A percentile compares a stretch with the other conserved stretches of the same genome.
These are phyloP conservation scores for Catharus bicknelli DNA, from an alignment of 2,113 vertebrate species.

Conservation along the genomic window DNA sequence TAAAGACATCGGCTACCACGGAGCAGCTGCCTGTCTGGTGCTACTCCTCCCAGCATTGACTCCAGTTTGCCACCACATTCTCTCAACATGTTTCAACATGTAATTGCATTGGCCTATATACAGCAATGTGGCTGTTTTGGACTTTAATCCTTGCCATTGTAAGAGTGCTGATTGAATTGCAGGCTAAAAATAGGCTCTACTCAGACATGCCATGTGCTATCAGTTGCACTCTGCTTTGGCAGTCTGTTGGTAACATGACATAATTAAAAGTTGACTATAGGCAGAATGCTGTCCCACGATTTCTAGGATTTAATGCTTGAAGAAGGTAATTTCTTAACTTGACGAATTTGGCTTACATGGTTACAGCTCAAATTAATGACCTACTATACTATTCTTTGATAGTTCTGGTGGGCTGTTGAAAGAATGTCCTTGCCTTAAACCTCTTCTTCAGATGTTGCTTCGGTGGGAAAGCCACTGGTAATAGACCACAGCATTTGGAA, in stretches of 20 bases:
- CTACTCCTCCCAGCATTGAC: neutral
- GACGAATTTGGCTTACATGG: neutral
- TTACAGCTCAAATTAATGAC: neutral
- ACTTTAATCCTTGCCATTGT: slow-evolving; percentile 13
- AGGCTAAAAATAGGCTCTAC: slow-evolving; percentile 44
- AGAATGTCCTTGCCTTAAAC: neutral
- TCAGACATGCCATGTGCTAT: neutral
- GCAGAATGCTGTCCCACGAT: neutral
- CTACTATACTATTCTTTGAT: neutral
- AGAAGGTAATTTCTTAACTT: neutral
- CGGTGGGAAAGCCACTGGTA: slow-evolving; percentile 5
- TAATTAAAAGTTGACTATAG: slow-evolving; percentile 21
- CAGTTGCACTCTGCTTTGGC: neutral
- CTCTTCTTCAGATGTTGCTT: neutral
- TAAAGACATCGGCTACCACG: rapidly evolving
- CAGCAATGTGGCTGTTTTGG: neutral
- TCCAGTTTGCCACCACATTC: neutral
- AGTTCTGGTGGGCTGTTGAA: neutral
- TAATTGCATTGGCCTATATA: neutral
- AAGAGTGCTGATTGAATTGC: slow-evolving; percentile 23
- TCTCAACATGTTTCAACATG: neutral
- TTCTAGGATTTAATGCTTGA: neutral
- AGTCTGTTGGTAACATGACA: slow-evolving; percentile 15
- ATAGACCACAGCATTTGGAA: slow-evolving; percentile 14
- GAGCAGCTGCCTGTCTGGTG: neutral